Conservation (phyloP, 2,888 invertebrate species). For the Drosophila putrida region DNA sequence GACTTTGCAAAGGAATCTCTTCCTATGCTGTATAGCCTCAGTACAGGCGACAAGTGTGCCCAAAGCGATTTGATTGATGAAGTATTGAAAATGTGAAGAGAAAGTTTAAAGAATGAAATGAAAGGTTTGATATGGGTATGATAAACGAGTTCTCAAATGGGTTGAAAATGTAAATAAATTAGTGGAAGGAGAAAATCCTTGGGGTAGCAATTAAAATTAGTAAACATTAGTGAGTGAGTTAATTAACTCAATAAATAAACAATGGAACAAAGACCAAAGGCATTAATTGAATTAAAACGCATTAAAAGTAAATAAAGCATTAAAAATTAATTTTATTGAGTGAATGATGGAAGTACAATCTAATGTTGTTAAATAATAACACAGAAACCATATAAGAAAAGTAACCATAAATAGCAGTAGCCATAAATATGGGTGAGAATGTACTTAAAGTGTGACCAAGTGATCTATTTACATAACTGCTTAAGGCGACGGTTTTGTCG, state of each 20-base stretch:
- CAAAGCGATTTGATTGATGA: conserved; percentile 38
- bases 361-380: not conserved
- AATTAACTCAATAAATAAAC: too few relatives aligned
- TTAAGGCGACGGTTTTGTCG: conserved; percentile 3
- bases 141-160: conserved; percentile 3
- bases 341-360: too few relatives aligned
- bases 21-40: conserved; percentile 1
- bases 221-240: not conserved
- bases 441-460: not conserved
- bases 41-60: conserved; percentile 44
- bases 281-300: too few relatives aligned
- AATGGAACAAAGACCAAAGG: too few relatives aligned
- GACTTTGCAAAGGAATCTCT: conserved; percentile 25
- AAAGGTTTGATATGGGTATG: not conserved
- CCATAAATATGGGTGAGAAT: not conserved
- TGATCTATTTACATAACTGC: not conserved
- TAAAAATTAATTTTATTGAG: too few relatives aligned
- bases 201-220: not conserved
- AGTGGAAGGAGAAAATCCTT: not conserved
- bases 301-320: too few relatives aligned
- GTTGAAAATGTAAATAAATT: too few relatives aligned
- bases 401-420: not conserved
- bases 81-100: not conserved
- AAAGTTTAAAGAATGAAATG: not conserved
- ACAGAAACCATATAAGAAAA: not conserved